Evolutionary conservation across 2,888 invertebrate genomes (phyloP).

Genomic region (Linnaemya vulpina): DNA sequence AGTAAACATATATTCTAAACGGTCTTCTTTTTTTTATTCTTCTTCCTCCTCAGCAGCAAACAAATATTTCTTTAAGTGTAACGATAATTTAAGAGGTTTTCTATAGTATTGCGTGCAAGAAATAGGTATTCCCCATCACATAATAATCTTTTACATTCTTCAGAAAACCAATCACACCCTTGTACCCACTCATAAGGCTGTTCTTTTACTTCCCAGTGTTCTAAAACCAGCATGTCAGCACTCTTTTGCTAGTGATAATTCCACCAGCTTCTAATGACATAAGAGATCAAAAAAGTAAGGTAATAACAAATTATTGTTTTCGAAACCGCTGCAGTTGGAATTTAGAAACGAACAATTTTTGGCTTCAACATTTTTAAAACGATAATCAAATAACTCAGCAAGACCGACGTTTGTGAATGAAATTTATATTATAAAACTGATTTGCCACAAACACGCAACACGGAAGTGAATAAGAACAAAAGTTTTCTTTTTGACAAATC

Average conservation of each 20-base stretch:
- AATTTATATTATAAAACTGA: conserved; percentile 30
- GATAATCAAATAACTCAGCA: conserved; percentile 41
- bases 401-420: conserved; percentile 29
- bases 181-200: no score
- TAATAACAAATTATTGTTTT: no score
- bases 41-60: conserved; percentile 10
- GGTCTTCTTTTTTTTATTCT: conserved; percentile 24
- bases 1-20: no score
- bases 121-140: no score
- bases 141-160: neutral
- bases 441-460: conserved; percentile 24
- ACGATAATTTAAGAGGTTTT: conserved; percentile 16
- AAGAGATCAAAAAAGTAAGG: no score
- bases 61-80: conserved; percentile 39
- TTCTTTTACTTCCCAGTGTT: no score
- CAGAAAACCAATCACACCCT: neutral
- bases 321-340: neutral
- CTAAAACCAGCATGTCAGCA: no score
- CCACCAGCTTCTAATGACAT: no score
- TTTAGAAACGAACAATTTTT: neutral
- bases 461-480: neutral
- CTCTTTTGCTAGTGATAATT: no score
- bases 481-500: no score
- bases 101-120: neutral
- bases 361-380: neutral